phyloP scores from a whole-genome alignment of 1,140 invertebrate genomes.

The Sycobia sp. region DNA sequence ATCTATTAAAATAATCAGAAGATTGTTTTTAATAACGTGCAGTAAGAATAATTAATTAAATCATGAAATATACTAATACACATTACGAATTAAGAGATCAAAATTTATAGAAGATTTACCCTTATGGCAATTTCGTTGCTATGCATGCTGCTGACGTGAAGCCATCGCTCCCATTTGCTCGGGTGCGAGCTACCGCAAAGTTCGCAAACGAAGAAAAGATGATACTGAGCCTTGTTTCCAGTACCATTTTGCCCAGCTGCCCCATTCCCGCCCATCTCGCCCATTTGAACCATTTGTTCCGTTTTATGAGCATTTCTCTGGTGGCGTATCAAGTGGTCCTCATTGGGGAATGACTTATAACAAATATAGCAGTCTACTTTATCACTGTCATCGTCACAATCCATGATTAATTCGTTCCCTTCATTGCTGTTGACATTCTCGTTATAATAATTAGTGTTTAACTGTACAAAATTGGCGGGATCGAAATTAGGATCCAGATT shows the following conservation, averaged over 20 bases:
- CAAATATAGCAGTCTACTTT: slow-evolving; percentile 60
- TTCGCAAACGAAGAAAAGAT: slow-evolving; percentile 63
- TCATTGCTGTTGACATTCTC: slow-evolving; percentile 50
- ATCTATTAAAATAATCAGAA: background rate
- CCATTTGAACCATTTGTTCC: slow-evolving; percentile 40
- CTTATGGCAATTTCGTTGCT: slow-evolving; percentile 53
- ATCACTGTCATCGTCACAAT: slow-evolving; percentile 55
- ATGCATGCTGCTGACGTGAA: slow-evolving; percentile 60
- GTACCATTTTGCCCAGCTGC: slow-evolving; percentile 47
- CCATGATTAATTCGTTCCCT: slow-evolving; percentile 48
- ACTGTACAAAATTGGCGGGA: slow-evolving; percentile 62
- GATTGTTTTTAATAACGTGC: too few species aligned
- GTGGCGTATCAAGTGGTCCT: slow-evolving; percentile 61
- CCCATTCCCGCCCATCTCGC: slow-evolving; percentile 41
- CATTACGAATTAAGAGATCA: too few species aligned
- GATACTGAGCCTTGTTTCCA: slow-evolving; percentile 55
- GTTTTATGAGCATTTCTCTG: slow-evolving; percentile 60
- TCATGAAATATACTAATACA: too few species aligned
- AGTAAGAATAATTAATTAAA: too few species aligned
- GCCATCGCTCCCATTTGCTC: slow-evolving; percentile 64
- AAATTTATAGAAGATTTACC: too few species aligned
- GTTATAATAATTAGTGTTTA: slow-evolving; percentile 59
- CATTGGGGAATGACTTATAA: slow-evolving; percentile 60
- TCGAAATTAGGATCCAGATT: slow-evolving; percentile 61
- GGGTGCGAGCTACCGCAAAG: slow-evolving; percentile 61